Percentiles rank a stretch among this genome's conserved stretches.
phyloP scores from a whole-genome alignment of 2,888 invertebrate genomes.

The Bombyx huttoni region DNA sequence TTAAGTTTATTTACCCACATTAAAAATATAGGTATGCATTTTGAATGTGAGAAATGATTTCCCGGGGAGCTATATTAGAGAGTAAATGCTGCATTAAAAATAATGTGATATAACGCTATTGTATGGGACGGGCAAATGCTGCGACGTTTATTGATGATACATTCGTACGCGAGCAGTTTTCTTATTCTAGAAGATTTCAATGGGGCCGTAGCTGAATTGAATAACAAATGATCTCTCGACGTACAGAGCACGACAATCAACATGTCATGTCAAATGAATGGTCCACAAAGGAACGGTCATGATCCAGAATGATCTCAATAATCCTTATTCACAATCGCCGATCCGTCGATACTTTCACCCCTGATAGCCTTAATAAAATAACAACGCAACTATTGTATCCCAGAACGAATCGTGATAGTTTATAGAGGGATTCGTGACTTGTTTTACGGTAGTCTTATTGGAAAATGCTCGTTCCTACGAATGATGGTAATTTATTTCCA shows the following conservation, averaged over 20 bases:
- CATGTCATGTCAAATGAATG: conserved; percentile 46
- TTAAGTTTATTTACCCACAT: neutral
- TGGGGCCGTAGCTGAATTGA: conserved; percentile 37
- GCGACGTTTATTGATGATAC: conserved; percentile 31
- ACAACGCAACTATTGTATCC: conserved; percentile 54
- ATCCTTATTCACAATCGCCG: conserved; percentile 51
- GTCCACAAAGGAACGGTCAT: conserved; percentile 40
- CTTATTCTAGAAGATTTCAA: conserved; percentile 37
- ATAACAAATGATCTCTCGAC: conserved; percentile 44
- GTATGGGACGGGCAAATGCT: neutral
- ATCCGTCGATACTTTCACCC: conserved; percentile 64
- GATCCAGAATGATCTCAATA: conserved; percentile 43
- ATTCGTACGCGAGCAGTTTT: conserved; percentile 34
- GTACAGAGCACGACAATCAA: conserved; percentile 48
- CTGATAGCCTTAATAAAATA: conserved; percentile 55
- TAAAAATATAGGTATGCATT: neutral
- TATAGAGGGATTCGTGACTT: conserved; percentile 61
- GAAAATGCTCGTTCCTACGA: conserved; percentile 48
- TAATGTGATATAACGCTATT: neutral
- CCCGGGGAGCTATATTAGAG: neutral
- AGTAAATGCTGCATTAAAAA: neutral
- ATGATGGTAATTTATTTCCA: conserved; percentile 47
- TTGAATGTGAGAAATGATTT: neutral
- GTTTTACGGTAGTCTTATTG: conserved; percentile 58
- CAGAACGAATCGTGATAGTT: conserved; percentile 57